Base-by-base conservation (phyloP, 1,140 invertebrate genomes). In the Tenebrio molitor region DNA sequence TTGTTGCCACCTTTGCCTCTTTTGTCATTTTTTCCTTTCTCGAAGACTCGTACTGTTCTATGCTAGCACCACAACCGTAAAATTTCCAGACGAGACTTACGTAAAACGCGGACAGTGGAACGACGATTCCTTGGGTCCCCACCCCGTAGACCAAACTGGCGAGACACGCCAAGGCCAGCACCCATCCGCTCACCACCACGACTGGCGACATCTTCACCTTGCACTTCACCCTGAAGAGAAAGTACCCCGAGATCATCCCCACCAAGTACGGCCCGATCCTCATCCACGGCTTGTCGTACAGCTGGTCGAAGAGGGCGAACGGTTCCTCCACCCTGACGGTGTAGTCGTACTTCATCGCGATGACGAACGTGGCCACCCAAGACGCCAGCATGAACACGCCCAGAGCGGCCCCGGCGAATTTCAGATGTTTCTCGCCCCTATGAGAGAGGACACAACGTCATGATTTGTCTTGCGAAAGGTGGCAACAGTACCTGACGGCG, bases 201-300 rank as follows among this genome's bases (percentile, higher is more conserved):
- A 90, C 88, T 72, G 82, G 81, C 0, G 91, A 88, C 10, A 93
- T 84, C 34, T 84, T 84, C 2, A 93, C 81, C 75, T 89, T 88
- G 69, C 88, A 89, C 77, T 92, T 91, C 0, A 89, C 89, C 78
- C 88, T 89, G 81, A 91, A 91, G 12, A 94, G 81, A 53, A 91
- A 86, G 84, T 92, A 94, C 5, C 93, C 93, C 7, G 91, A 86
- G 5, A 89, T 85, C 86, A 93, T 93, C 64, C 93, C 93, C 19
- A 94, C 85, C 68, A 94, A 87, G 81, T 94, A 95, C 3, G 92
- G 90, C 3, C 92, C 93, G 5, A 93, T 89, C 78, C 93, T 85
- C 10, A 93, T 88, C 93, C 92, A 95, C 1, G 93, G 93, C 79
- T 94, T 94, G 82, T 94, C 92, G 79, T 95, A 95, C 14, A 95